These are phyloP conservation scores for Epinotia demarniana DNA, from an alignment of 2,888 invertebrate genomes.

Conservation along the genomic window DNA sequence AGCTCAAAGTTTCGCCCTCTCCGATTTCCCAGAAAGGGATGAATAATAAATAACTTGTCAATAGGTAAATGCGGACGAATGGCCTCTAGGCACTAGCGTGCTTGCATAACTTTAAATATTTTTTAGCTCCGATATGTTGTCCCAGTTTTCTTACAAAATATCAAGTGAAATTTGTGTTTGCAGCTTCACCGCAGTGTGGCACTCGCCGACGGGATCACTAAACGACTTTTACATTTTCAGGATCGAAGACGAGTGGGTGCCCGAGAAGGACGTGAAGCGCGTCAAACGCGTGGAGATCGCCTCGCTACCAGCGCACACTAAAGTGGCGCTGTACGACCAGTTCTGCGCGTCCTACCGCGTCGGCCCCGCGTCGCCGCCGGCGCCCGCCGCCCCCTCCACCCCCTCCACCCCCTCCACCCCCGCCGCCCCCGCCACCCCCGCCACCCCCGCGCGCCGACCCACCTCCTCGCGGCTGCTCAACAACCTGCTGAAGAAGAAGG, in stretches of 20 bases:
- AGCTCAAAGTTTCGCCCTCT: too few species aligned
- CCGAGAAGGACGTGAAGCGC: slow-evolving; percentile 87
- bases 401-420: slow-evolving; percentile 37
- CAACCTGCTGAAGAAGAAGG: slow-evolving; percentile 61
- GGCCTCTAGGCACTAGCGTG: neutral
- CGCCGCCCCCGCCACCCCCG: slow-evolving; percentile 36
- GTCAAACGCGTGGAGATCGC: slow-evolving; percentile 86
- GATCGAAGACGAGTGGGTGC: slow-evolving; percentile 94
- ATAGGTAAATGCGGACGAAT: neutral
- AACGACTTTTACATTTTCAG: slow-evolving; percentile 78
- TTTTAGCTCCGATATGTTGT: neutral
- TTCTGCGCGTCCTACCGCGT: slow-evolving; percentile 74
- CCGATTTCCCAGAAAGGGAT: too few species aligned
- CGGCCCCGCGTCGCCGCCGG: slow-evolving; percentile 53
- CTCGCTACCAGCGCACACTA: slow-evolving; percentile 76
- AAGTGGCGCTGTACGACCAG: slow-evolving; percentile 81
- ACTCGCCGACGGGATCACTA: slow-evolving; percentile 45
- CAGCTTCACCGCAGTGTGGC: slow-evolving; percentile 76
- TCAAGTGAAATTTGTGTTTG: slow-evolving; percentile 67
- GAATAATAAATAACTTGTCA: neutral
- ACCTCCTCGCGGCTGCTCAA: slow-evolving; percentile 66
- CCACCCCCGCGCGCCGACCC: slow-evolving; percentile 52
- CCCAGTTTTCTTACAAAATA: neutral
- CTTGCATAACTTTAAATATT: slow-evolving; percentile 3
- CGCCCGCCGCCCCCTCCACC: slow-evolving; percentile 46